Base-by-base conservation (phyloP, 2,888 invertebrate genomes). In the Drosophila cracens region DNA sequence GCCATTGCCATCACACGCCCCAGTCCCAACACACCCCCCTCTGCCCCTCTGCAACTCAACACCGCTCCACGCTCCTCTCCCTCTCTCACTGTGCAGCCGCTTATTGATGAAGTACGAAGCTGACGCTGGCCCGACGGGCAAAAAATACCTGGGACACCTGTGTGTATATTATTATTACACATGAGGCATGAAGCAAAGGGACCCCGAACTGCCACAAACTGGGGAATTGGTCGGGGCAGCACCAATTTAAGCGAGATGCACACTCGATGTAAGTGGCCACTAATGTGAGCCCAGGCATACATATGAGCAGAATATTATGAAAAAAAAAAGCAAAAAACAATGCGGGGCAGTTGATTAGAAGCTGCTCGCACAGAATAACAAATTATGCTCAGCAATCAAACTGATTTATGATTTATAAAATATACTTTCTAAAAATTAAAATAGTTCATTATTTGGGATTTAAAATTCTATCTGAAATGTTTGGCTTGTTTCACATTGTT, bases 141-240 rank as follows among this genome's bases (percentile, higher is more conserved):
- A 79, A 82, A 73, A 73, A 31, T 43, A 85, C 73, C 83, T 72
- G 91, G 91, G 89, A 92, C 91, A 91, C 92, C 91, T 91, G 91
- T 90, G 91, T 90, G 91, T 91, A 86, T 91, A 88, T 91, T 92
- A 91, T 91, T 91, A 91, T 90, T 91, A 90, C 91, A 92, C 91
- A 84, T 84, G 57, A 33, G 73, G 56, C 90, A 85, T 79, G 46
- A 8, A 16, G 46, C 46, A 70, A 51, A 60, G 64, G 57, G 57
- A 27, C 49, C 49, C 49, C 13, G 1, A 40, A 25, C 46, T 31
- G 57, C 40, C 38, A n/a, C 49, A 13, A 43, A 21, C 43, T 21
- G 43, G 43, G 61, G 56, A 57, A 27, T 51, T 58, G 48, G 66
- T 53, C n/a, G 49, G 36, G 61, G 53, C 87, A 64, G 74, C 46